These are phyloP conservation scores for Rhabditoides inermis DNA, from an alignment of 2,888 invertebrate species.

Conservation along the genomic window DNA sequence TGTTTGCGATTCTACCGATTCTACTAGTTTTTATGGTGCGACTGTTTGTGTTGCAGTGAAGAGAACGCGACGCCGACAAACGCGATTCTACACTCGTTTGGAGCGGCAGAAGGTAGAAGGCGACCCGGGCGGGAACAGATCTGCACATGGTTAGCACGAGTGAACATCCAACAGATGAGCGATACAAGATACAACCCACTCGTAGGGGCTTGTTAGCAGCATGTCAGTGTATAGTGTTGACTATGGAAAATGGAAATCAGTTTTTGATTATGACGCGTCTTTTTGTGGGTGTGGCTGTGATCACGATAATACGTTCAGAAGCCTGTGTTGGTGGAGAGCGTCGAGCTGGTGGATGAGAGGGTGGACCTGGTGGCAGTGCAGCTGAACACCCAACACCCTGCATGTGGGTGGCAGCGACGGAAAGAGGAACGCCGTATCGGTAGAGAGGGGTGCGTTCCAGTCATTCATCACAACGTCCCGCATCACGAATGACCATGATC, in stretches of 20 bases:
- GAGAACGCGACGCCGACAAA: conserved; percentile 50
- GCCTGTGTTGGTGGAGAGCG: conserved; percentile 30
- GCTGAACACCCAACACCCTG: conserved; percentile 44
- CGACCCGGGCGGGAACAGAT: conserved; percentile 13
- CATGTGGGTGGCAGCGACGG: conserved; percentile 53
- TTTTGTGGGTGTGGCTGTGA: background rate
- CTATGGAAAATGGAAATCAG: too few species aligned
- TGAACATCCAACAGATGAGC: too few species aligned
- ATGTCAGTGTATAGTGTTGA: too few species aligned
- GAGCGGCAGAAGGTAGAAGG: conserved; percentile 44
- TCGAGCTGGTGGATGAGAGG: conserved; percentile 44
- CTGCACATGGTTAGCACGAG: too few species aligned
- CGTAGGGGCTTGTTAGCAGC: too few species aligned
- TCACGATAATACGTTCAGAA: conserved; percentile 9
- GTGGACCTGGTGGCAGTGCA: conserved; percentile 47
- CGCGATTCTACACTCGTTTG: conserved; percentile 43
- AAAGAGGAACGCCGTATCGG: conserved; percentile 45
- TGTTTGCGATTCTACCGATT: background rate
- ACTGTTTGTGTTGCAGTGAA: conserved; percentile 39
- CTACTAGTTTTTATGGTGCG: too few species aligned
- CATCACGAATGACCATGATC: too few species aligned
- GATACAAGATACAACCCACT: too few species aligned
- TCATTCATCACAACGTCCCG: too few species aligned
- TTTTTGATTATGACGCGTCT: too few species aligned
- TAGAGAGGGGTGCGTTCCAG: conserved; percentile 36